Percentiles rank a stretch among this genome's conserved stretches.
These are phyloP conservation scores for Rafetus swinhoei DNA, from an alignment of 2,113 vertebrate genomes.

Conservation along the genomic window DNA sequence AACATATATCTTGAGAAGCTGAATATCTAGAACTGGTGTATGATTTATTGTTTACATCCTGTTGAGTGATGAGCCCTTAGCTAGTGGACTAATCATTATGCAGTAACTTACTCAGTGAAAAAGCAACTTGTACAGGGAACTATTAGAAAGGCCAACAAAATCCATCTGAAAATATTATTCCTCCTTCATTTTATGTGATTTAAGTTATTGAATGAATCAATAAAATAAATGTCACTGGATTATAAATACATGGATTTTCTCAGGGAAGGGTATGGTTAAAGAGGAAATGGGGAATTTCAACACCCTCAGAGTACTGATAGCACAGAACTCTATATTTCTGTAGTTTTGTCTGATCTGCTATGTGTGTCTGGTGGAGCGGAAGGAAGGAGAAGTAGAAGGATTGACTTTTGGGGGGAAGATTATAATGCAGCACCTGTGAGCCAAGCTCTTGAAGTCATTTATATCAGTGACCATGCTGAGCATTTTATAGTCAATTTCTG, in stretches of 20 bases:
- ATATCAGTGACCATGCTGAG: conserved; percentile 21
- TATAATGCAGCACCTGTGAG: neutral
- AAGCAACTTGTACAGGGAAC: neutral
- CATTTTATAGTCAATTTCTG: conserved; percentile 52
- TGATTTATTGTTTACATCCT: conserved; percentile 27
- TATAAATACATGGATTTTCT: neutral
- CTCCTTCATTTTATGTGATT: neutral
- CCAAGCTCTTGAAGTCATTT: conserved; percentile 38
- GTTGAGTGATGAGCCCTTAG: neutral
- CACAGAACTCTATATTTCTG: neutral
- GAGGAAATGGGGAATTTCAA: neutral
- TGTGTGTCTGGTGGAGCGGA: neutral
- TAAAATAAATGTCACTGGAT: neutral
- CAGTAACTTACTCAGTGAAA: neutral
- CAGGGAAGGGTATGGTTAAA: neutral
- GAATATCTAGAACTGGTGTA: neutral
- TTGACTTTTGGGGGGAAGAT: neutral
- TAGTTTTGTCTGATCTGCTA: neutral
- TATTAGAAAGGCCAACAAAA: neutral
- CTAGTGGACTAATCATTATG: neutral
- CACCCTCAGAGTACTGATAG: neutral
- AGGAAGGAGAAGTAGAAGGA: neutral
- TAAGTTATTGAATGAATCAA: neutral
- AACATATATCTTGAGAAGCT: conserved; percentile 1
- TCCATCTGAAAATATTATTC: neutral